Evolutionary conservation across 2,113 vertebrate genomes (phyloP).

Genomic region (Bucco capensis): DNA sequence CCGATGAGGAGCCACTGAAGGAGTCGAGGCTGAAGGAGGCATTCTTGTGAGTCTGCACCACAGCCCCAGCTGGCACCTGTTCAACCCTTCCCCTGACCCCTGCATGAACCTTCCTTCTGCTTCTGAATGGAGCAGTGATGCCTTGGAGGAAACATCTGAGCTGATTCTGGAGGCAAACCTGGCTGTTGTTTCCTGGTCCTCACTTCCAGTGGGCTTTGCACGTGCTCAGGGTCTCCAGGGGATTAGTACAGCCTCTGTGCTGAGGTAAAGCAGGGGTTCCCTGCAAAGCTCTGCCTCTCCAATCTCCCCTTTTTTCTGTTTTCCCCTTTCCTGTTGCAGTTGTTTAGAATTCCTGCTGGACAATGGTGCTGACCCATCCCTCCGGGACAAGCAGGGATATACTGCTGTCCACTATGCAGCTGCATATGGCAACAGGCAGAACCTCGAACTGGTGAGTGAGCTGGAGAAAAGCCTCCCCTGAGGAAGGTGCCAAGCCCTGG

Average conservation of each 20-base stretch:
- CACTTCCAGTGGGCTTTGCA: not conserved
- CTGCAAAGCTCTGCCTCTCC: not conserved
- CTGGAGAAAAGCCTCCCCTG: fast-evolving
- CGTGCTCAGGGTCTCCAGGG: fast-evolving
- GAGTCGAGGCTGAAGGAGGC: constrained; percentile 84
- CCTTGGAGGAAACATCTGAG: not conserved
- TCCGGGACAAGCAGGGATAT: constrained; percentile 91
- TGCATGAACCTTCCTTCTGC: not conserved
- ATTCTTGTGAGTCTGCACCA: constrained; percentile 81
- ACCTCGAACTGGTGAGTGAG: constrained; percentile 88
- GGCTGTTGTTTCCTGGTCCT: fast-evolving
- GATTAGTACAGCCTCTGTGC: not conserved
- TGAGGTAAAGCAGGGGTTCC: too few species aligned
- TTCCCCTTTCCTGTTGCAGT: constrained; percentile 54
- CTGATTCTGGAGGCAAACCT: not conserved
- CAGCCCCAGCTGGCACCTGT: not conserved
- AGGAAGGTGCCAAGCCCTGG: not conserved
- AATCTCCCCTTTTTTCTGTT: too few species aligned
- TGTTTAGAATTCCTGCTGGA: constrained; percentile 94
- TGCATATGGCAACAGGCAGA: constrained; percentile 92
- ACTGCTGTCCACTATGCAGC: constrained; percentile 96
- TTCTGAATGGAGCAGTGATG: not conserved
- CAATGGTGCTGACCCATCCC: constrained; percentile 89
- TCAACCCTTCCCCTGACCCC: not conserved
- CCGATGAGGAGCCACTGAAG: constrained; percentile 79